These are phyloP conservation scores for Plecturocebus donacophilus DNA, from an alignment of 2,113 vertebrate species.

Conservation along the genomic window DNA sequence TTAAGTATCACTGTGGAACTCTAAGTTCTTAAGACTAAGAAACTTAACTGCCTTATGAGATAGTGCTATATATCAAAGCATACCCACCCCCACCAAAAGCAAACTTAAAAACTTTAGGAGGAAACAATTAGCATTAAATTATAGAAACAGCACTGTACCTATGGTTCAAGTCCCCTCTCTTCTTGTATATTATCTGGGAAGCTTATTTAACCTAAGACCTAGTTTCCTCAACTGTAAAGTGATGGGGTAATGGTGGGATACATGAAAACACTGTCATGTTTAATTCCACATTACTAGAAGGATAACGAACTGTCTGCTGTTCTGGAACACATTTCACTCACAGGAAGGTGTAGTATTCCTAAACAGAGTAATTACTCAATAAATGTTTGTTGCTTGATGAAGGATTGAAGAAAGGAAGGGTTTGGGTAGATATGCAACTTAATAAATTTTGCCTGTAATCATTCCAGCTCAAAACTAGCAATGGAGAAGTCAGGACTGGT, in stretches of 20 bases:
- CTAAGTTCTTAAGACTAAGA: neutral
- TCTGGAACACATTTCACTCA: slow-evolving; percentile 29
- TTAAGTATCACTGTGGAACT: neutral
- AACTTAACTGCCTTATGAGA: neutral
- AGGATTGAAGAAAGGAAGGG: neutral
- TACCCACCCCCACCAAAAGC: neutral
- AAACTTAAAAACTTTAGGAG: neutral
- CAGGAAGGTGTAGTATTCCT: neutral
- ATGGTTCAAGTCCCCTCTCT: neutral
- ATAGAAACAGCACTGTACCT: neutral
- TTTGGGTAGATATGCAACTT: neutral
- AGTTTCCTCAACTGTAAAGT: slow-evolving; percentile 45
- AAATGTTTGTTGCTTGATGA: neutral
- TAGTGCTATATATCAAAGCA: neutral
- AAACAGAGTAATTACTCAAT: neutral
- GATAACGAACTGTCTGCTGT: neutral
- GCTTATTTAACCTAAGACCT: slow-evolving; percentile 24
- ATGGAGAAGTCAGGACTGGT: neutral
- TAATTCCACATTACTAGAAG: slow-evolving; percentile 26
- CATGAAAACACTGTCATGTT: neutral
- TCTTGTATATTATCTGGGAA: neutral
- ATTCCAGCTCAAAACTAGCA: slow-evolving; percentile 38
- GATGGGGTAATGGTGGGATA: neutral
- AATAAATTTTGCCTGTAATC: neutral
- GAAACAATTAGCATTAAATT: neutral